phyloP scores from a whole-genome alignment of 2,888 invertebrate species.

The Prosapia bicincta region DNA sequence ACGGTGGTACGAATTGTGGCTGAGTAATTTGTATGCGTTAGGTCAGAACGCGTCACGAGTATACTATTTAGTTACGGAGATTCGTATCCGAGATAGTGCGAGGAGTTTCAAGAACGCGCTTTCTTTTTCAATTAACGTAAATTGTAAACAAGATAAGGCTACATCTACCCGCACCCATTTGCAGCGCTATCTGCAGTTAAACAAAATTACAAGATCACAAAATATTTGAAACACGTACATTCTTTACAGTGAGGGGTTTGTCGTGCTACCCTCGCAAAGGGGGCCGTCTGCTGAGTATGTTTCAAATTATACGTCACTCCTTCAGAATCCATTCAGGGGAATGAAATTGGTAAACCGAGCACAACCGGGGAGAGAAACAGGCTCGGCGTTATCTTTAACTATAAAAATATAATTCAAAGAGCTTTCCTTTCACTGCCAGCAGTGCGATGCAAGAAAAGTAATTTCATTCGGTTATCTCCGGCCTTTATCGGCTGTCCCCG shows the following conservation, averaged over 20 bases:
- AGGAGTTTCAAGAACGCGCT: too few species aligned
- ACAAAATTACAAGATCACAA: not conserved
- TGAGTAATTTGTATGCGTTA: too few species aligned
- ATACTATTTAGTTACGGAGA: too few species aligned
- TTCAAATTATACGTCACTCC: not conserved
- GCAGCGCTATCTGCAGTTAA: too few species aligned
- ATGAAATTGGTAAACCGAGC: not conserved
- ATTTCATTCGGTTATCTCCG: constrained; percentile 8
- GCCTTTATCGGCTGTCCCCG: constrained; percentile 3
- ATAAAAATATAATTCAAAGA: constrained; percentile 20
- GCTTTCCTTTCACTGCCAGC: constrained; percentile 10
- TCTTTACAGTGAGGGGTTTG: not conserved
- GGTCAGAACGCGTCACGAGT: too few species aligned
- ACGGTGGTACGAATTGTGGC: too few species aligned
- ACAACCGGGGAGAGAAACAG: not conserved
- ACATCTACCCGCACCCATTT: too few species aligned
- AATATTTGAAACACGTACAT: not conserved
- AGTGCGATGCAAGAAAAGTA: too few species aligned
- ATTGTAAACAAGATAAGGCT: too few species aligned
- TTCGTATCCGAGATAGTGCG: too few species aligned
- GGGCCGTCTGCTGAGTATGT: not conserved
- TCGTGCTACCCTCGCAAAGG: not conserved
- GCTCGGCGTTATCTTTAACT: not conserved
- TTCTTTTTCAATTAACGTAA: too few species aligned
- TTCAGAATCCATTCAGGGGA: not conserved